phyloP scores from a whole-genome alignment of 2,888 invertebrate genomes.

The Drosophila atroscutellata region DNA sequence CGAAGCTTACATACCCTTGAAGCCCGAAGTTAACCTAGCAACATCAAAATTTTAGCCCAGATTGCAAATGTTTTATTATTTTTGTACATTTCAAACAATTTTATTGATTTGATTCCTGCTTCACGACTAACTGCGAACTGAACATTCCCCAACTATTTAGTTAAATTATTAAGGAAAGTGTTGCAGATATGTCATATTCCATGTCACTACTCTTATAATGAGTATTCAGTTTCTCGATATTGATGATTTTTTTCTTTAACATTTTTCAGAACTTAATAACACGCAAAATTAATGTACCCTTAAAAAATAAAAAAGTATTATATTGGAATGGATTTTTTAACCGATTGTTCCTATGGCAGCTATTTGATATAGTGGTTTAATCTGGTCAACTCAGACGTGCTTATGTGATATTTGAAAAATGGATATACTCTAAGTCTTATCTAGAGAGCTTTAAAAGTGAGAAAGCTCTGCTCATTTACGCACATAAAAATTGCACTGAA shows the following conservation, averaged over 20 bases:
- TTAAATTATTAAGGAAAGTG: neutral
- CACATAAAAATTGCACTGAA: neutral
- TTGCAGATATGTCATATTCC: rapidly evolving
- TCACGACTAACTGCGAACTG: neutral
- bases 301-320: too few species aligned
- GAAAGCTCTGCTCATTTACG: neutral
- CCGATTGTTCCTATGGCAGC: neutral
- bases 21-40: too few species aligned
- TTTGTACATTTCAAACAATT: too few species aligned
- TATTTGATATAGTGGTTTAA: neutral
- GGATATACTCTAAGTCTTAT: neutral
- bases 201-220: neutral
- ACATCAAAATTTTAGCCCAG: rapidly evolving
- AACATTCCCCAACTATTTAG: too few species aligned
- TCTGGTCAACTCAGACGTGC: neutral
- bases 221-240: rapidly evolving
- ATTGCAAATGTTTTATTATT: too few species aligned
- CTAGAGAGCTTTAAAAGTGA: neutral
- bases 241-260: neutral
- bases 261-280: too few species aligned
- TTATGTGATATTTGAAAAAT: too few species aligned
- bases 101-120: neutral
- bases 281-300: too few species aligned
- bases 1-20: too few species aligned
- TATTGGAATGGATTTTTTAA: too few species aligned